These are phyloP conservation scores for Pseudomugil gertrudae DNA, from an alignment of 2,797 vertebrate species.

Conservation along the genomic window DNA sequence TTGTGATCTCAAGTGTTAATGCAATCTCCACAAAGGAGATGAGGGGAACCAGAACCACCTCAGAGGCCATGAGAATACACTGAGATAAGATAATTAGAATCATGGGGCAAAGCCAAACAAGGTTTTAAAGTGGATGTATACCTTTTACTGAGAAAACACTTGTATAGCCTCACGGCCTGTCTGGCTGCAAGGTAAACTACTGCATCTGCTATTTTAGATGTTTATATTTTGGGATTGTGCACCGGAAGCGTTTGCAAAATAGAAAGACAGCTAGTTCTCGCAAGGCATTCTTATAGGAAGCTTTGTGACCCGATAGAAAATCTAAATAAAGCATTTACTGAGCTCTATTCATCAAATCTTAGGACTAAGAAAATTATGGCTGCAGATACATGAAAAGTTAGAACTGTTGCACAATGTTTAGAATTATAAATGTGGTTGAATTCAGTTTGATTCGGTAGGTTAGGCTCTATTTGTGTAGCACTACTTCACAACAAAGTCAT, in stretches of 20 bases:
- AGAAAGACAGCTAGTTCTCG: background rate
- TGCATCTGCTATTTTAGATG: background rate
- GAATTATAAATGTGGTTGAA: too few species aligned
- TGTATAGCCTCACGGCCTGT: slow-evolving; percentile 13
- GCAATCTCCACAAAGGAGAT: slow-evolving; percentile 22
- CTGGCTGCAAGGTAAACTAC: background rate
- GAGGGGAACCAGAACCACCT: slow-evolving; percentile 30
- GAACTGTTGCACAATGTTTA: too few species aligned
- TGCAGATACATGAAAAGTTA: too few species aligned
- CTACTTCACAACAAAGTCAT: too few species aligned
- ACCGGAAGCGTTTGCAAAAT: background rate
- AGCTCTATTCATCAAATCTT: too few species aligned
- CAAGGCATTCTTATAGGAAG: background rate
- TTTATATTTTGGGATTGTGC: background rate
- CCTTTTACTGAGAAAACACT: slow-evolving; percentile 8
- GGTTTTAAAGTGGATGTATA: background rate
- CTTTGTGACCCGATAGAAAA: background rate
- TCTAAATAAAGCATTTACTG: too few species aligned
- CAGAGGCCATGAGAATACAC: slow-evolving; percentile 23
- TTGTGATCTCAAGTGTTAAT: slow-evolving; percentile 21
- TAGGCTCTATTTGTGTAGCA: too few species aligned
- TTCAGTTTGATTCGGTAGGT: too few species aligned
- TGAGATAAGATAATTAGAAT: slow-evolving; percentile 44
- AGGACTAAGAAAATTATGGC: too few species aligned
- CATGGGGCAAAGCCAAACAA: slow-evolving; percentile 8